Conservation (phyloP, 1,140 invertebrate species). For the Drosophila ficusphila region DNA sequence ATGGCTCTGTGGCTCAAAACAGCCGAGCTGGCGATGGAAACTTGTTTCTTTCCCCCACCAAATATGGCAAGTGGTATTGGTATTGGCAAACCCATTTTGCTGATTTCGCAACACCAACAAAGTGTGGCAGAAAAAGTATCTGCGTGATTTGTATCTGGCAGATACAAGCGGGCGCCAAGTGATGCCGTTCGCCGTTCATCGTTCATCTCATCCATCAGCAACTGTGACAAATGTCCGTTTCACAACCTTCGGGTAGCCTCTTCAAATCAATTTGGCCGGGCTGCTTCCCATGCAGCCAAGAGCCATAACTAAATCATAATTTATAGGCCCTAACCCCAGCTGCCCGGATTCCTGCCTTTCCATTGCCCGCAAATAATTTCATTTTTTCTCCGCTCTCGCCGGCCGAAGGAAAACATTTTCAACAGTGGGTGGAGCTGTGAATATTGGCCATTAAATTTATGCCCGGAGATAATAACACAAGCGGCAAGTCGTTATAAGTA, state of each 20-base stretch:
- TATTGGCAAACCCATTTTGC: slow-evolving; percentile 55
- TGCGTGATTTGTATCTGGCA: slow-evolving; percentile 28
- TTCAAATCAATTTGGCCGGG: slow-evolving; percentile 68
- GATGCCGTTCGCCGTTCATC: no score
- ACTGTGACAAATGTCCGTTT: slow-evolving; percentile 64
- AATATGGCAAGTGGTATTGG: slow-evolving; percentile 45
- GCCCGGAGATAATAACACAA: slow-evolving; percentile 80
- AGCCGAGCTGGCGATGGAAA: slow-evolving; percentile 53
- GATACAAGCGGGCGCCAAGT: slow-evolving; percentile 51
- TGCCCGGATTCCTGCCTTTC: slow-evolving; percentile 29
- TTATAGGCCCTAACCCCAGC: slow-evolving; percentile 58
- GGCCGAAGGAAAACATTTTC: slow-evolving; percentile 61
- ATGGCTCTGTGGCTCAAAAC: slow-evolving; percentile 64
- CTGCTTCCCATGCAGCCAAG: slow-evolving; percentile 20
- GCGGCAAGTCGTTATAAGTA: slow-evolving; percentile 78
- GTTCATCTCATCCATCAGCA: slow-evolving; percentile 65
- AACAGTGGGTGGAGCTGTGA: slow-evolving; percentile 82
- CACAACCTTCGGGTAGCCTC: slow-evolving; percentile 38
- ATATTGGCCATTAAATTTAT: slow-evolving; percentile 82
- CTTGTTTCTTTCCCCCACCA: slow-evolving; percentile 52
- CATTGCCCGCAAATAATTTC: slow-evolving; percentile 68
- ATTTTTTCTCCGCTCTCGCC: slow-evolving; percentile 43
- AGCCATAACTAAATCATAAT: slow-evolving; percentile 66
- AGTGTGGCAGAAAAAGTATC: slow-evolving; percentile 13
- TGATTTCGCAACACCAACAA: slow-evolving; percentile 52